Conservation (phyloP, 2,113 vertebrate species). For the Cebidichthys violaceus region DNA sequence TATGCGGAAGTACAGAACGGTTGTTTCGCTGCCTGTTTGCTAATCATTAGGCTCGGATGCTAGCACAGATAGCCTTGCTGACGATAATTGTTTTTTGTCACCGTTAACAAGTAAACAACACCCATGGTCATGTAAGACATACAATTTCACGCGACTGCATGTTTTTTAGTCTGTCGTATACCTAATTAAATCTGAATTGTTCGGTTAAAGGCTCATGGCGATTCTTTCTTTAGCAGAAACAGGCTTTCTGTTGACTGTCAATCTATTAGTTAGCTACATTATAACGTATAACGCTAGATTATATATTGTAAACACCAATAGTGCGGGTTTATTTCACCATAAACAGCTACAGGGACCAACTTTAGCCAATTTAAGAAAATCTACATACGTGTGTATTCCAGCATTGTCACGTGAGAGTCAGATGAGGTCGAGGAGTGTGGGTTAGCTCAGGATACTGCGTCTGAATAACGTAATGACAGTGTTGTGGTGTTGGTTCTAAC, state of each 20-base stretch:
- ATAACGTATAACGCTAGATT: not conserved
- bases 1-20: constrained; percentile 61
- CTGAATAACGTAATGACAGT: not conserved
- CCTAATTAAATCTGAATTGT: not conserved
- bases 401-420: constrained; percentile 71
- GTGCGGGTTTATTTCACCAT: not conserved
- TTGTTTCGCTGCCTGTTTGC: constrained; percentile 50
- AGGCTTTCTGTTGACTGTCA: not conserved
- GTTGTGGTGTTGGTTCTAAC: not conserved
- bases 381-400: not conserved
- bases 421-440: constrained; percentile 8
- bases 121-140: constrained; percentile 76
- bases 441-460: not conserved
- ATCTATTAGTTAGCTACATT: not conserved
- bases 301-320: not conserved
- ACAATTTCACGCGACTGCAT: not conserved
- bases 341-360: not conserved
- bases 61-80: not conserved
- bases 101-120: constrained; percentile 16
- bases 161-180: not conserved
- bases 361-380: not conserved
- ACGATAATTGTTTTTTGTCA: not conserved
- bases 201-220: not conserved
- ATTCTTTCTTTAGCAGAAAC: not conserved
- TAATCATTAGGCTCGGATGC: constrained; percentile 5